A percentile compares a stretch with the other conserved stretches of the same genome.
These are phyloP conservation scores for Ophiodon elongatus DNA, from an alignment of 2,113 vertebrate genomes.

Conservation along the genomic window DNA sequence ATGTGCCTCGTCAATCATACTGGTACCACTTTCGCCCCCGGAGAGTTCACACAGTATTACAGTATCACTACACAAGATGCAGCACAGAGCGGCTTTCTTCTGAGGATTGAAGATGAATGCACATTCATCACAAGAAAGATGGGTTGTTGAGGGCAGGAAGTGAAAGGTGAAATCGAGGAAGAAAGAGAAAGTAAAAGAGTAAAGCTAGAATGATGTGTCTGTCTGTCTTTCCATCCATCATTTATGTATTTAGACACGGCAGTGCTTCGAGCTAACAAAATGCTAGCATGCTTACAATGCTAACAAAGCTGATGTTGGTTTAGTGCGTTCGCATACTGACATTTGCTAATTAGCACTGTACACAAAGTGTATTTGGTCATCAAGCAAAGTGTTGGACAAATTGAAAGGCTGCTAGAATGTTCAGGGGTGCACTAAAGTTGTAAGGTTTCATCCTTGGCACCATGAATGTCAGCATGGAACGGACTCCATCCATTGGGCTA, in stretches of 20 bases:
- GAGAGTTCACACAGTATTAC: constrained; percentile 15
- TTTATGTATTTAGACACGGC: background rate
- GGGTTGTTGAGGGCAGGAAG: background rate
- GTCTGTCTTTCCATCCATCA: background rate
- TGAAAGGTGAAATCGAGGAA: constrained; percentile 11
- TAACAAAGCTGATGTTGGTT: background rate
- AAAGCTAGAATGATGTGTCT: background rate
- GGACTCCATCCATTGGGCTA: background rate
- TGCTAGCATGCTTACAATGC: background rate
- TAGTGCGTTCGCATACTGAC: background rate
- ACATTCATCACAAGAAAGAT: background rate
- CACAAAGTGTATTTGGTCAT: background rate
- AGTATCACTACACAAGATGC: constrained; percentile 19
- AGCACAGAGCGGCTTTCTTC: background rate
- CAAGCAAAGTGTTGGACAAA: background rate
- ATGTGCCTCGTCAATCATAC: constrained; percentile 23
- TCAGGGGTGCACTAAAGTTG: background rate
- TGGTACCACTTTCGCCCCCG: constrained; percentile 9
- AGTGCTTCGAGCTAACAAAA: background rate
- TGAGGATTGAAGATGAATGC: constrained; percentile 23
- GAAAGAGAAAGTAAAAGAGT: background rate
- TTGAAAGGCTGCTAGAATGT: background rate
- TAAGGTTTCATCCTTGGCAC: background rate
- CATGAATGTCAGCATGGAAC: background rate
- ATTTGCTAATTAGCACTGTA: background rate